Evolutionary conservation across 2,113 vertebrate species (phyloP).

Genomic region (Agapornis roseicollis): DNA sequence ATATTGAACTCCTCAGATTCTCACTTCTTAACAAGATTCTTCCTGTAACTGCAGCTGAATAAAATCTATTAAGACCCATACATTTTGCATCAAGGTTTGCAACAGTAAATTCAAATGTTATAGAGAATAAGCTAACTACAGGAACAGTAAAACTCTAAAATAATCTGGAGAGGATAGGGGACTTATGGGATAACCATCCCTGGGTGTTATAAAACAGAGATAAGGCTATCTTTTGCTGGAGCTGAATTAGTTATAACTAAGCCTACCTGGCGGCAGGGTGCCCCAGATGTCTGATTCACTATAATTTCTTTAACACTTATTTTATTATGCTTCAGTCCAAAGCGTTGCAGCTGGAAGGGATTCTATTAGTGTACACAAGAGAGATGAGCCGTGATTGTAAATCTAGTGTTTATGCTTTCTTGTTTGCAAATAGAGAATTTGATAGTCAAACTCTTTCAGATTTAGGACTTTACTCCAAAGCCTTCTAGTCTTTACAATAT

Average conservation of each 20-base stretch:
- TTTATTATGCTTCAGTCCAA: neutral
- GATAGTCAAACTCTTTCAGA: neutral
- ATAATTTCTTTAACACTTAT: neutral
- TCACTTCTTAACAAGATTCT: neutral
- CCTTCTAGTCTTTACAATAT: neutral
- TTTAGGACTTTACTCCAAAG: neutral
- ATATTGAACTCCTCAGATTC: neutral
- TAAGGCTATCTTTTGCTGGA: neutral
- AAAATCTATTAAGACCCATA: neutral
- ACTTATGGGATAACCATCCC: neutral
- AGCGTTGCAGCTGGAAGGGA: neutral
- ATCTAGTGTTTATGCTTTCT: neutral
- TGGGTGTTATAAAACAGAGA: neutral
- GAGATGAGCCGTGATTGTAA: neutral
- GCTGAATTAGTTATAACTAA: neutral
- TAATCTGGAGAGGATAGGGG: neutral
- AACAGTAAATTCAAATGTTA: neutral
- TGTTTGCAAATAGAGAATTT: neutral
- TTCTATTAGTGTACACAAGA: neutral
- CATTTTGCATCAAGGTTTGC: neutral
- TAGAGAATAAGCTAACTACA: neutral
- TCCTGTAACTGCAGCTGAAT: neutral
- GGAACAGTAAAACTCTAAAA: neutral
- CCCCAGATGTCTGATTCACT: neutral
- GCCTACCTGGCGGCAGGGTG: neutral